A percentile compares a stretch with the other conserved stretches of the same genome.
Conservation (phyloP, 2,113 vertebrate species). For the Casuarius casuarius region DNA sequence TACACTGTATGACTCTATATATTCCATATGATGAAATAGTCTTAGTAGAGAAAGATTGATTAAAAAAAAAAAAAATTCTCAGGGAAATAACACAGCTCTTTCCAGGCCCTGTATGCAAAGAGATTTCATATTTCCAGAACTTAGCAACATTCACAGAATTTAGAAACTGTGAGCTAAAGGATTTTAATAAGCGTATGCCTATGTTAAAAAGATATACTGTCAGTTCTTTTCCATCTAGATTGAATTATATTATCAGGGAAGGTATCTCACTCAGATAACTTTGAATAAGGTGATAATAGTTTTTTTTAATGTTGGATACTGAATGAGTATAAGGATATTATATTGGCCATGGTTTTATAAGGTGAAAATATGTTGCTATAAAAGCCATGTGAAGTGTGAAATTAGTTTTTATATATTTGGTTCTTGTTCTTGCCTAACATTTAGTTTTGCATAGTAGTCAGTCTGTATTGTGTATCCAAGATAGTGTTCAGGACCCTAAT, state of each 20-base stretch:
- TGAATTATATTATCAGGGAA: not conserved
- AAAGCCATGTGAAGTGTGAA: not conserved
- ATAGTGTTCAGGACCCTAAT: not conserved
- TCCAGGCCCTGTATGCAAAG: not conserved
- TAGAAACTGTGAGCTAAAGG: slow-evolving; percentile 47
- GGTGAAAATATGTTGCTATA: not conserved
- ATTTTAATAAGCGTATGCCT: slow-evolving; percentile 51
- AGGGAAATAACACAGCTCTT: not conserved
- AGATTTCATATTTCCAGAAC: not conserved
- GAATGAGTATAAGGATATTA: not conserved
- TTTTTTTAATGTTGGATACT: not conserved
- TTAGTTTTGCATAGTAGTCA: not conserved
- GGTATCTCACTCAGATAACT: not conserved
- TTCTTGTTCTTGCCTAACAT: not conserved
- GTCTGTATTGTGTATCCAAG: not conserved
- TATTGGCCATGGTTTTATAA: not conserved
- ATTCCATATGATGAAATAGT: not conserved
- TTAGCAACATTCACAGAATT: not conserved
- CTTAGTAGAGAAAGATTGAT: not conserved
- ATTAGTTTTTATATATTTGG: not conserved
- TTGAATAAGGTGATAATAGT: not conserved
- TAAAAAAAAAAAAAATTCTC: not conserved
- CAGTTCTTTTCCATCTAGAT: not conserved
- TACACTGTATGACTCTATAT: not conserved
- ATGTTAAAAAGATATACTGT: slow-evolving; percentile 11